phyloP scores from a whole-genome alignment of 2,797 vertebrate species.

The Lacerta viridis region DNA sequence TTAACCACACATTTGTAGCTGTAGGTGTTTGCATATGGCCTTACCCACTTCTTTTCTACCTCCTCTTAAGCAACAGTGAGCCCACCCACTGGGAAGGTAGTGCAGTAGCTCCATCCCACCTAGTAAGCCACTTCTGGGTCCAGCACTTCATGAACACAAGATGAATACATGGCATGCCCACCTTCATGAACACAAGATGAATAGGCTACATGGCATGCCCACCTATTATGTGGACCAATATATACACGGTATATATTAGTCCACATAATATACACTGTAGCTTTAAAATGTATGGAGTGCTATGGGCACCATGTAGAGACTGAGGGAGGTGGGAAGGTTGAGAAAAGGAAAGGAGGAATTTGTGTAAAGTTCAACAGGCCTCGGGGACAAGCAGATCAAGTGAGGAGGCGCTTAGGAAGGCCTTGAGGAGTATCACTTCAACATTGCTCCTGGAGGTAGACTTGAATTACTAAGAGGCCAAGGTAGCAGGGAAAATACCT shows the following conservation, averaged over 20 bases:
- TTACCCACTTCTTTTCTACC: too few relatives aligned
- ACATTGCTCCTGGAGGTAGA: neutral
- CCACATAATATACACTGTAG: neutral
- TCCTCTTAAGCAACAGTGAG: too few relatives aligned
- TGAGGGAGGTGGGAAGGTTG: neutral
- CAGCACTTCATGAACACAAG: neutral
- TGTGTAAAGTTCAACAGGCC: too few relatives aligned
- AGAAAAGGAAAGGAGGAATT: neutral
- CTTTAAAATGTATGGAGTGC: neutral
- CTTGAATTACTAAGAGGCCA: neutral
- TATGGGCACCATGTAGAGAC: neutral
- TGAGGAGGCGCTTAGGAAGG: neutral
- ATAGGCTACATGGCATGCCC: neutral
- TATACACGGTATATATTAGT: too few relatives aligned
- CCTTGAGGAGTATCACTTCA: neutral
- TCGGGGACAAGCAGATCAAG: neutral
- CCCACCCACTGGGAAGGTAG: too few relatives aligned
- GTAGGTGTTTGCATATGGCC: too few relatives aligned
- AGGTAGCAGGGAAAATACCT: constrained; percentile 37
- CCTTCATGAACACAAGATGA: neutral
- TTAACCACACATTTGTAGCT: neutral
- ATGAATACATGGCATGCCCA: neutral
- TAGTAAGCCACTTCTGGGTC: too few relatives aligned
- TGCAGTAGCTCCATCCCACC: too few relatives aligned
- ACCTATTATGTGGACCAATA: too few relatives aligned